Evolutionary conservation across 2,113 vertebrate species (phyloP).

Genomic region (Festucalex cinctus): DNA sequence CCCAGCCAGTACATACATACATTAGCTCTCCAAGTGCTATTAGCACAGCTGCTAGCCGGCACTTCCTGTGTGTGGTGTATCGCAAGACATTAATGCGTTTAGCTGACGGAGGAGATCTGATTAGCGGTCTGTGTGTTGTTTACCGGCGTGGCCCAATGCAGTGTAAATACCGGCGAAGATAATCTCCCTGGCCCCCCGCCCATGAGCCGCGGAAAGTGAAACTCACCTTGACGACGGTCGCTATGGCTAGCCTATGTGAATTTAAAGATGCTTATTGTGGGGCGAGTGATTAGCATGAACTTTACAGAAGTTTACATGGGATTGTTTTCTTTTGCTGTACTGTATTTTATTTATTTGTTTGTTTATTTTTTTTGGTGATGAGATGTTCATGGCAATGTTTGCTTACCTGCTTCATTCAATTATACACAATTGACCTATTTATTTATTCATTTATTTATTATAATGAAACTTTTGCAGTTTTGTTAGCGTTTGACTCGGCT

Average conservation of each 20-base stretch:
- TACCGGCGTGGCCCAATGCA: constrained; percentile 26
- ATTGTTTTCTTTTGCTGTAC: too few relatives aligned
- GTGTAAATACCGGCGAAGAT: constrained; percentile 31
- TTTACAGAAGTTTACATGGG: too few relatives aligned
- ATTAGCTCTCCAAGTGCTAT: neutral
- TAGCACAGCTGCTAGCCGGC: constrained; percentile 8
- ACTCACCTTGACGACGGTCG: constrained; percentile 59
- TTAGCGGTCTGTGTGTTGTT: constrained; percentile 50
- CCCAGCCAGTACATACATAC: neutral
- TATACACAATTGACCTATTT: too few relatives aligned
- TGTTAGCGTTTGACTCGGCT: too few relatives aligned
- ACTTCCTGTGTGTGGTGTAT: constrained; percentile 15
- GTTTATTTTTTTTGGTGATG: too few relatives aligned
- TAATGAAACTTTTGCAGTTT: too few relatives aligned
- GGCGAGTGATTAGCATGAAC: neutral
- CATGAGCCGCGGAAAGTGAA: constrained; percentile 53
- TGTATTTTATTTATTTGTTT: too few relatives aligned
- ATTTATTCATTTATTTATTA: too few relatives aligned
- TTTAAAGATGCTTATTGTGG: constrained; percentile 12
- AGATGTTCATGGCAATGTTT: too few relatives aligned
- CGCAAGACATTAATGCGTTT: constrained; percentile 48
- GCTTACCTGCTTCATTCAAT: too few relatives aligned
- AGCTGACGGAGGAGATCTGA: constrained; percentile 54
- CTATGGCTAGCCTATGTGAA: constrained; percentile 33
- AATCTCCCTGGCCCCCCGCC: constrained; percentile 38